Percentiles rank a stretch among this genome's conserved stretches.
phyloP scores from a whole-genome alignment of 1,140 invertebrate species.

The Rhizoglyphus robini region DNA sequence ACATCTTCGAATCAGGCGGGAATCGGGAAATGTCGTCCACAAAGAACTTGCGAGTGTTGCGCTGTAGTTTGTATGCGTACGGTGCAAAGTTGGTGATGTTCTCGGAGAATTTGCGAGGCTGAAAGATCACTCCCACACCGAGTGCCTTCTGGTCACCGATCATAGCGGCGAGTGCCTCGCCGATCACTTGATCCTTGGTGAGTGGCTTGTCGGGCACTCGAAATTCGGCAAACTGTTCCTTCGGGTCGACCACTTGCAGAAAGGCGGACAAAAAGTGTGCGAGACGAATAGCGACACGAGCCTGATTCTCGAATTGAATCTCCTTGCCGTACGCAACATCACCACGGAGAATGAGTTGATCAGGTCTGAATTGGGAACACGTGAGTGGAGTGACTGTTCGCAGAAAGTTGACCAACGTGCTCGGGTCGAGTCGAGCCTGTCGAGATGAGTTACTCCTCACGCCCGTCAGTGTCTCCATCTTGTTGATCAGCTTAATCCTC shows the following conservation, averaged over 20 bases:
- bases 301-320: constrained; percentile 82
- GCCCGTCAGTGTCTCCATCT: constrained; percentile 24
- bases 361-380: constrained; percentile 27
- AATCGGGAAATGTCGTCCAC: constrained; percentile 66
- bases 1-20: constrained; percentile 24
- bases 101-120: constrained; percentile 87
- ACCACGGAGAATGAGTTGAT: constrained; percentile 59
- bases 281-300: constrained; percentile 79
- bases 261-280: constrained; percentile 54
- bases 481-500: constrained; percentile 23
- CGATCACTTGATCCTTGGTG: constrained; percentile 85
- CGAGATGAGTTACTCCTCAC: constrained; percentile 23
- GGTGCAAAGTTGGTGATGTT: constrained; percentile 71
- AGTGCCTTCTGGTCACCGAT: constrained; percentile 77
- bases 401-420: constrained; percentile 22
- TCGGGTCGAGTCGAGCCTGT: constrained; percentile 24
- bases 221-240: constrained; percentile 78
- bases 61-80: constrained; percentile 71
- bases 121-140: constrained; percentile 84
- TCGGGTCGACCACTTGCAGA: constrained; percentile 66
- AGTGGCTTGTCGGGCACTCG: constrained; percentile 70
- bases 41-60: constrained; percentile 67
- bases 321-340: constrained; percentile 71
- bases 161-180: constrained; percentile 74
- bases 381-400: constrained; percentile 19